Conservation (phyloP, 35 echinoderm and acorn worm species). For the Apostichopus californicus region DNA sequence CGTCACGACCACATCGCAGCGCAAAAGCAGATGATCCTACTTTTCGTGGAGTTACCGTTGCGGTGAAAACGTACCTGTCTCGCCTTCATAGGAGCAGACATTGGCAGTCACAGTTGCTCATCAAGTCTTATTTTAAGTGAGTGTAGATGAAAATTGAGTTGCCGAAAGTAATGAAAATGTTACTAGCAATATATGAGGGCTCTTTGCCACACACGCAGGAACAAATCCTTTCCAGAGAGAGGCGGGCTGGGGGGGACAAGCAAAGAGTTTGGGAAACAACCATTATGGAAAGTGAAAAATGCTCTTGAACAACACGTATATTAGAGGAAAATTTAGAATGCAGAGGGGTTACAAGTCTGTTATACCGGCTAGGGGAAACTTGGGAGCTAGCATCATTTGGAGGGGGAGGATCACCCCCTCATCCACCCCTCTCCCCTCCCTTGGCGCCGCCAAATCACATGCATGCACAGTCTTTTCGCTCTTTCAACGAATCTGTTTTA, state of each 20-base stretch:
- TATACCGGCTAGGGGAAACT: no score
- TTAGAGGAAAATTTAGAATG: no score
- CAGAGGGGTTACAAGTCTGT: neutral
- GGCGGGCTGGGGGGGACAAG: neutral
- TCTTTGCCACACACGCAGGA: neutral
- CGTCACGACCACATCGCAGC: slow-evolving; percentile 67
- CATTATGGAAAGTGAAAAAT: no score
- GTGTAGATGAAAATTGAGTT: neutral
- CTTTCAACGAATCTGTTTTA: no score
- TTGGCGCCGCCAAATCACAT: no score
- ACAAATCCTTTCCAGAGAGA: no score
- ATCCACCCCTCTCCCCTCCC: no score
- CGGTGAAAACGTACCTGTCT: slow-evolving; percentile 52
- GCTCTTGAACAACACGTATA: no score
- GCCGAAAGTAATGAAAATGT: neutral
- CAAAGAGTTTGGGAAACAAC: neutral
- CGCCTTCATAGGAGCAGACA: neutral
- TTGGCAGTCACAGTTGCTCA: slow-evolving; percentile 40
- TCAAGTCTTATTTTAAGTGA: slow-evolving; percentile 67
- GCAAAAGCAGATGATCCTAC: slow-evolving; percentile 71
- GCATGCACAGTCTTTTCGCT: no score
- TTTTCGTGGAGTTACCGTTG: slow-evolving; percentile 88
- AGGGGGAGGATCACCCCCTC: no score
- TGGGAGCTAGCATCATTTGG: no score
- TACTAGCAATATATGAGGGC: neutral